Evolutionary conservation across 1,140 invertebrate species (phyloP).

Genomic region (Pinna nobilis): DNA sequence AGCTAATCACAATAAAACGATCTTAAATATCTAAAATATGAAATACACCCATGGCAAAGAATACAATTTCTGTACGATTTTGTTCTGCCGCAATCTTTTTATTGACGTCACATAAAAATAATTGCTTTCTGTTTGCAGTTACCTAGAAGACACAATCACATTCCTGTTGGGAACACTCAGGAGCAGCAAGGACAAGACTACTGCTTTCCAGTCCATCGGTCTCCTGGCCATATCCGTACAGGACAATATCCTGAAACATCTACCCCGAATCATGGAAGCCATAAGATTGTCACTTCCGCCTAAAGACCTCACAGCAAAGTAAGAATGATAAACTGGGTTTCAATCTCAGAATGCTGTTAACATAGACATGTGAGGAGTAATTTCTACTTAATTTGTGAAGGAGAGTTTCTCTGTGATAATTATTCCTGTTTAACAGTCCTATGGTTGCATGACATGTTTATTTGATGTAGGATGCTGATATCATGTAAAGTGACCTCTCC

Average conservation of each 20-base stretch:
- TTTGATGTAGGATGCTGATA: too few species aligned
- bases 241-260: slow-evolving; percentile 85
- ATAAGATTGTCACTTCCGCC: slow-evolving; percentile 88
- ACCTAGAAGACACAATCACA: slow-evolving; percentile 85
- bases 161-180: slow-evolving; percentile 86
- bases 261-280: slow-evolving; percentile 90
- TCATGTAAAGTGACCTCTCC: too few species aligned
- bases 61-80: neutral
- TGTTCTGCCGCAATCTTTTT: neutral
- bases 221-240: slow-evolving; percentile 91
- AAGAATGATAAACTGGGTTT: too few species aligned
- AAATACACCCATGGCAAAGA: too few species aligned
- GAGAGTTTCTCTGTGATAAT: neutral
- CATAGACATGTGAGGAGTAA: too few species aligned
- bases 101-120: neutral
- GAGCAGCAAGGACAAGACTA: slow-evolving; percentile 84
- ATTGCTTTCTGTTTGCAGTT: slow-evolving; percentile 74
- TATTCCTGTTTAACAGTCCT: too few species aligned
- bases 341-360: too few species aligned
- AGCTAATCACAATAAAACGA: too few species aligned
- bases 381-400: neutral
- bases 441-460: too few species aligned
- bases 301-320: slow-evolving; percentile 77
- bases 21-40: too few species aligned
- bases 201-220: slow-evolving; percentile 92